A percentile compares a stretch with the other conserved stretches of the same genome.
These are phyloP conservation scores for Lamellibrachia luymesi DNA, from an alignment of 1,140 invertebrate species.

Conservation along the genomic window DNA sequence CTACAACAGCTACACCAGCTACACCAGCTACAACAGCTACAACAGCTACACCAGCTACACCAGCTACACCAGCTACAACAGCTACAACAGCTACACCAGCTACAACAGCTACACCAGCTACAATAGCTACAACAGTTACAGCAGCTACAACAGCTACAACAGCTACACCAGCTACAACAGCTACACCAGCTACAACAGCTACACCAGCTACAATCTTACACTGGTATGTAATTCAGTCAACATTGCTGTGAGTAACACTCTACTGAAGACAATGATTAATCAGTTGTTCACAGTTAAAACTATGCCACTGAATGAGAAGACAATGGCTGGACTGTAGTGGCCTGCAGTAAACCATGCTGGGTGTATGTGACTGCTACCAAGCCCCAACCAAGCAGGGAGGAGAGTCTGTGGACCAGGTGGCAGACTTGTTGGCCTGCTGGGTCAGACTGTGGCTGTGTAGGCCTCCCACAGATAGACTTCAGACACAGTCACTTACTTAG, in stretches of 20 bases:
- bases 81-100: too few relatives aligned
- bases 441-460: not conserved
- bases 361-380: not conserved
- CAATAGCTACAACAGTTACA: too few relatives aligned
- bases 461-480: not conserved
- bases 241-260: not conserved
- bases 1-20: too few relatives aligned
- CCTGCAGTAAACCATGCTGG: not conserved
- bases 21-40: too few relatives aligned
- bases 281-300: not conserved
- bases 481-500: not conserved
- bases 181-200: too few relatives aligned
- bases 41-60: too few relatives aligned
- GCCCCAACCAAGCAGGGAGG: not conserved
- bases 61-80: too few relatives aligned
- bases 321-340: not conserved
- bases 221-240: not conserved
- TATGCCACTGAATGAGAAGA: not conserved
- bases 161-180: too few relatives aligned
- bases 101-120: too few relatives aligned
- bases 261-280: not conserved
- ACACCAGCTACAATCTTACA: not conserved
- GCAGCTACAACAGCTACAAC: too few relatives aligned
- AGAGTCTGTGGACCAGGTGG: not conserved
- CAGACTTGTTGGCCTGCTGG: not conserved